Evolutionary conservation across 2,113 vertebrate species (phyloP).

Genomic region (Galeopterus variegatus): DNA sequence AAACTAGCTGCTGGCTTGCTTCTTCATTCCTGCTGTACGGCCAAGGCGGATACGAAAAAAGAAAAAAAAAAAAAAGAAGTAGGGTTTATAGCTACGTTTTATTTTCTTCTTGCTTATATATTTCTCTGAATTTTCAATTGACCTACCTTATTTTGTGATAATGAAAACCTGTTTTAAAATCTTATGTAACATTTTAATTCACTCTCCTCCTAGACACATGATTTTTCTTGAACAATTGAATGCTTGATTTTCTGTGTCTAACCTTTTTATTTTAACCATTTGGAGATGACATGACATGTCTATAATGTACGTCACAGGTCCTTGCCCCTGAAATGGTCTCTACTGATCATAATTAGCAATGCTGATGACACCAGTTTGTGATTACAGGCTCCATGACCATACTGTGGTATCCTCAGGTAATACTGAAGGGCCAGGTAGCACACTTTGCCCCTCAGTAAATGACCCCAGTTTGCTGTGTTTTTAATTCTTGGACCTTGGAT

Average conservation of each 20-base stretch:
- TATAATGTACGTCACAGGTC: neutral
- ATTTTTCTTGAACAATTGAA: neutral
- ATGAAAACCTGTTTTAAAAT: neutral
- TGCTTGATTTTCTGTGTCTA: neutral
- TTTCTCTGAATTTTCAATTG: constrained; percentile 9
- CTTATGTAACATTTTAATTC: neutral
- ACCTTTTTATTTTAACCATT: neutral
- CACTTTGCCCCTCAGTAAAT: neutral
- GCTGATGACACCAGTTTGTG: neutral
- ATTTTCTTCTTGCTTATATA: neutral
- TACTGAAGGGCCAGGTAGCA: neutral
- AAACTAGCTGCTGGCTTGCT: neutral
- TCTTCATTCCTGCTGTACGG: neutral
- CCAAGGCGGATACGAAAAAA: too few relatives aligned
- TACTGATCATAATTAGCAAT: neutral
- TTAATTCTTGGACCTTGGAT: neutral
- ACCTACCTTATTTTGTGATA: neutral
- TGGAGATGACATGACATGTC: neutral
- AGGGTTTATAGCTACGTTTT: neutral
- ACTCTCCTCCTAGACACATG: neutral
- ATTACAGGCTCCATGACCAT: neutral
- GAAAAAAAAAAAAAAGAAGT: too few relatives aligned
- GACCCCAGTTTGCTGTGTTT: neutral
- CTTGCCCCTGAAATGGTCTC: neutral
- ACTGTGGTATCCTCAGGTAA: neutral